Evolutionary conservation across 1,140 invertebrate genomes (phyloP).

Genomic region (Acromyrmex echinatior): DNA sequence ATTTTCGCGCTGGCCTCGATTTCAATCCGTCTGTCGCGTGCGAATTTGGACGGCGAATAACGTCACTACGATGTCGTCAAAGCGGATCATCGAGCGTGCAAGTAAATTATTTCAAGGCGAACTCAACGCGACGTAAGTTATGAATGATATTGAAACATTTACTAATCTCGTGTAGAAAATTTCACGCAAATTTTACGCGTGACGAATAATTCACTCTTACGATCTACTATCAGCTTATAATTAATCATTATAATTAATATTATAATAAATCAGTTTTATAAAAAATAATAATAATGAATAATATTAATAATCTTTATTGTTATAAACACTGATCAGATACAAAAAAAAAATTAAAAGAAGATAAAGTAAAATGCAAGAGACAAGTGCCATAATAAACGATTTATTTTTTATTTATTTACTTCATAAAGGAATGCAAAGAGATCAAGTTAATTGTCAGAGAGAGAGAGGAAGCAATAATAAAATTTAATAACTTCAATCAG

Average conservation of each 20-base stretch:
- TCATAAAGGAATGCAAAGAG: background rate
- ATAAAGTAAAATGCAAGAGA: too few relatives aligned
- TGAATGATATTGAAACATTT: background rate
- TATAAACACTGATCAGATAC: too few relatives aligned
- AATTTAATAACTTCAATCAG: constrained; percentile 9
- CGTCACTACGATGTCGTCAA: constrained; percentile 41
- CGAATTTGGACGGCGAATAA: constrained; percentile 37
- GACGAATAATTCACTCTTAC: background rate
- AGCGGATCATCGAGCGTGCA: constrained; percentile 33
- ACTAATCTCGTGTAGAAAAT: background rate
- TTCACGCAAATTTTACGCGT: background rate
- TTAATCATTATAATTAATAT: background rate
- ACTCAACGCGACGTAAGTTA: background rate
- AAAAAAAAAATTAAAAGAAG: too few relatives aligned
- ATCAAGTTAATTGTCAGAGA: background rate
- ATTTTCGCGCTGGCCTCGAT: constrained; percentile 49
- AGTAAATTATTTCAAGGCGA: constrained; percentile 41
- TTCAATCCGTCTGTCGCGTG: constrained; percentile 37
- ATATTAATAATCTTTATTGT: too few relatives aligned
- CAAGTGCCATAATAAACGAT: too few relatives aligned
- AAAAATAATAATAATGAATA: too few relatives aligned
- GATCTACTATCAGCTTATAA: background rate
- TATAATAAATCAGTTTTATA: background rate
- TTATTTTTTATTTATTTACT: too few relatives aligned
- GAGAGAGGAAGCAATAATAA: background rate